Evolutionary conservation across 92 coral and sea anemone genomes (phyloP).

Genomic region (Meandrina meandrites): DNA sequence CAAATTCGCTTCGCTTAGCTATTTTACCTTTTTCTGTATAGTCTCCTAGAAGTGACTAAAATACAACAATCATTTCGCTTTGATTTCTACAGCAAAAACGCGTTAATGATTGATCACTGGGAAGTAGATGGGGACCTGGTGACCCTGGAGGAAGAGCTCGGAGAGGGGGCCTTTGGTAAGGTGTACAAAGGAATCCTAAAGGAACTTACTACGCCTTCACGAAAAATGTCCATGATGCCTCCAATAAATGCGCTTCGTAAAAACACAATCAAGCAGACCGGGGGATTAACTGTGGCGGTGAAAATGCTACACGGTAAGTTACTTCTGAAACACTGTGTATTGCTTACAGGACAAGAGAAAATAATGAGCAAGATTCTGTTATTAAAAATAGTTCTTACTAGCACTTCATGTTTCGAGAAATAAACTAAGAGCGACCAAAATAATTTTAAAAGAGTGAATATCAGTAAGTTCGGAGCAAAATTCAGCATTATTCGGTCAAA

Average conservation of each 20-base stretch:
- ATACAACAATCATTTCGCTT: neutral
- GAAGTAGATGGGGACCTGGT: constrained; percentile 68
- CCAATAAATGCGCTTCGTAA: constrained; percentile 8
- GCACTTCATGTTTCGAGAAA: too few relatives aligned
- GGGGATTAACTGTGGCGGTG: constrained; percentile 54
- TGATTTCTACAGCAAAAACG: constrained; percentile 51
- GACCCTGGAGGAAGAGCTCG: constrained; percentile 68
- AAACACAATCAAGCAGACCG: constrained; percentile 19
- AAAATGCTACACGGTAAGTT: constrained; percentile 70
- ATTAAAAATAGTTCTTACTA: too few relatives aligned
- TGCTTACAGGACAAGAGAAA: neutral
- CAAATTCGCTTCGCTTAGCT: too few relatives aligned
- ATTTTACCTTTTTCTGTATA: too few relatives aligned
- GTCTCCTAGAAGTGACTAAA: too few relatives aligned
- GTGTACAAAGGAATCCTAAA: constrained; percentile 69
- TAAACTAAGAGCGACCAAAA: too few relatives aligned
- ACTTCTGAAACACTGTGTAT: neutral
- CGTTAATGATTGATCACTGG: constrained; percentile 77
- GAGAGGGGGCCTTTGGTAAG: constrained; percentile 90
- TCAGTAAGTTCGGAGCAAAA: too few relatives aligned
- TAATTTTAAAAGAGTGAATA: too few relatives aligned
- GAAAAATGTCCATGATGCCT: constrained; percentile 4
- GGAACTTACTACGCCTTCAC: constrained; percentile 44
- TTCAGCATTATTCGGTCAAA: too few relatives aligned
- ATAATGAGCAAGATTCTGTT: too few relatives aligned